Percentiles rank a stretch among this genome's conserved stretches.
phyloP scores from a whole-genome alignment of 2,113 vertebrate species.

The Fregata magnificens region DNA sequence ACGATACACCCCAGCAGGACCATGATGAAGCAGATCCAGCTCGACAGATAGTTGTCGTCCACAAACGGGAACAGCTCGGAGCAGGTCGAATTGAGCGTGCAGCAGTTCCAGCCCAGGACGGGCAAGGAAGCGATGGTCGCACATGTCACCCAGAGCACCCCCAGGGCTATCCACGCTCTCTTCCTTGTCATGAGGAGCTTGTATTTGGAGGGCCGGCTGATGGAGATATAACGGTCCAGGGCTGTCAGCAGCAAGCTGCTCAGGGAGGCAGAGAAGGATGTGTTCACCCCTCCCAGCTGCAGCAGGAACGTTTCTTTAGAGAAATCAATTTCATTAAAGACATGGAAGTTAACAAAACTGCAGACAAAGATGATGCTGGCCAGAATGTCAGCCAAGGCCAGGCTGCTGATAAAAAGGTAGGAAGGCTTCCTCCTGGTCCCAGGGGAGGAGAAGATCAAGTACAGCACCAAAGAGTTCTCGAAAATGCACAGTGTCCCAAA shows the following conservation, averaged over 20 bases:
- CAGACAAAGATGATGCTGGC: constrained; percentile 86
- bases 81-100: constrained; percentile 68
- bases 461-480: constrained; percentile 84
- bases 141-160: constrained; percentile 78
- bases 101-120: constrained; percentile 91
- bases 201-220: constrained; percentile 79
- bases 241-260: constrained; percentile 91
- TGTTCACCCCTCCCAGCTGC: constrained; percentile 88
- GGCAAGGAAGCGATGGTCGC: constrained; percentile 81
- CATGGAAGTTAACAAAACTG: constrained; percentile 89
- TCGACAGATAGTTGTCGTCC: constrained; percentile 73
- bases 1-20: constrained; percentile 80
- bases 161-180: constrained; percentile 76
- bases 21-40: constrained; percentile 79
- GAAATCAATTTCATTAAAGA: constrained; percentile 63
- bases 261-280: constrained; percentile 87
- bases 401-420: constrained; percentile 88
- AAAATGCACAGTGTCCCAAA: constrained; percentile 83
- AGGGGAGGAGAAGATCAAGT: constrained; percentile 77
- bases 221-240: constrained; percentile 90
- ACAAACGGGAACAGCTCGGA: constrained; percentile 87
- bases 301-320: constrained; percentile 78
- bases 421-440: constrained; percentile 82
- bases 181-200: constrained; percentile 82
- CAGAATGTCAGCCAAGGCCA: constrained; percentile 87